Evolutionary conservation across 2,113 vertebrate genomes (phyloP).

Genomic region (Menidia beryllina): DNA sequence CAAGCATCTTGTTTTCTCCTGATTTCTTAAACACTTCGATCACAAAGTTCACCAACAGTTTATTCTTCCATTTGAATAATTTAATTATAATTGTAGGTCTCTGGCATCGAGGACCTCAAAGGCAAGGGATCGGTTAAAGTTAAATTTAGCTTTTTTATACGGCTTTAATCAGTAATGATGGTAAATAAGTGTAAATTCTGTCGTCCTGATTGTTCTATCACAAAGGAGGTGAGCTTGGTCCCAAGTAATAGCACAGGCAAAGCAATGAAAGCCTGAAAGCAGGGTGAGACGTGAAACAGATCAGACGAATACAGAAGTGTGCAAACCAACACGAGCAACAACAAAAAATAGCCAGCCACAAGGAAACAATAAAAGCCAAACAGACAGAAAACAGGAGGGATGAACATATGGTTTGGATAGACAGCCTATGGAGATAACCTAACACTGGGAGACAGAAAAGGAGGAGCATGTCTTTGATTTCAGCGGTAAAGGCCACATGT

Average conservation of each 20-base stretch:
- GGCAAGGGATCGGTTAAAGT: too few relatives aligned
- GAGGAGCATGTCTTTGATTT: slow-evolving; percentile 62
- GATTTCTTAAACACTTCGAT: too few relatives aligned
- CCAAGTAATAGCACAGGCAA: not conserved
- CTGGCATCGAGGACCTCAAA: too few relatives aligned
- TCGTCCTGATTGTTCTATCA: not conserved
- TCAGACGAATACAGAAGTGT: not conserved
- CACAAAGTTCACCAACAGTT: too few relatives aligned
- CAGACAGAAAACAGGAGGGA: not conserved
- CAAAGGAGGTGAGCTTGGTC: not conserved
- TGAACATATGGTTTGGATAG: slow-evolving; percentile 30
- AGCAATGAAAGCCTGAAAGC: not conserved
- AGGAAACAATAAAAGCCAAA: not conserved
- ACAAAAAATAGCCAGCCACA: not conserved
- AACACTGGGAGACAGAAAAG: slow-evolving; percentile 44
- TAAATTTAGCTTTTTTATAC: too few relatives aligned
- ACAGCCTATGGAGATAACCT: slow-evolving; percentile 38
- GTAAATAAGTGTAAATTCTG: not conserved
- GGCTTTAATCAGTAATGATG: not conserved
- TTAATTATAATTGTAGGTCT: too few relatives aligned
- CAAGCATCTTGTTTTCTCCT: too few relatives aligned
- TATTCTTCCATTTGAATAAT: too few relatives aligned
- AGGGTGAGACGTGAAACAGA: not conserved
- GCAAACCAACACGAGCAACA: not conserved
- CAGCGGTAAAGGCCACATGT: slow-evolving; percentile 61